These are phyloP conservation scores for Lamellibrachia luymesi DNA, from an alignment of 1,140 invertebrate species.

Conservation along the genomic window DNA sequence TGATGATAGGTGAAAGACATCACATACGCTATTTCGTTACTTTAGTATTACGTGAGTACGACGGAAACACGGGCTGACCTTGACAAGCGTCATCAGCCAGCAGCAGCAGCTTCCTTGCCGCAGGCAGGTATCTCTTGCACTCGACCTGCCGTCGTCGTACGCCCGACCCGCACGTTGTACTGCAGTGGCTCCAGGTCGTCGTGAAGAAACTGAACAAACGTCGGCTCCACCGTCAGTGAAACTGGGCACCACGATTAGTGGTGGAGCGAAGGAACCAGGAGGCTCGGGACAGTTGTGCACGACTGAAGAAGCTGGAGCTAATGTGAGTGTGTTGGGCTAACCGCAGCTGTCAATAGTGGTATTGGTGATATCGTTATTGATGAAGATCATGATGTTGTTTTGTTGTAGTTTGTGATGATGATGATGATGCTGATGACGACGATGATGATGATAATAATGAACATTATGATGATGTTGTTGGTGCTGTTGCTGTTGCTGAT, in stretches of 20 bases:
- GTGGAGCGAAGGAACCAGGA: background rate
- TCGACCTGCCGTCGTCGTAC: constrained; percentile 73
- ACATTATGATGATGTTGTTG: background rate
- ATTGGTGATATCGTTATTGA: background rate
- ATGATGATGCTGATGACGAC: background rate
- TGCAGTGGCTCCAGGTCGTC: constrained; percentile 84
- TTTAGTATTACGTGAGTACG: background rate
- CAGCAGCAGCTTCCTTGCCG: background rate
- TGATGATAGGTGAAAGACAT: too few relatives aligned
- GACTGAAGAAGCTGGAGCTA: too few relatives aligned
- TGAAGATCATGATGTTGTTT: background rate
- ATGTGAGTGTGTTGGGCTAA: background rate
- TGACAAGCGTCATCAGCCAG: background rate
- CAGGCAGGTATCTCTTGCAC: constrained; percentile 80
- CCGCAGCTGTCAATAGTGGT: background rate
- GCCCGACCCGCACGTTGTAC: constrained; percentile 82
- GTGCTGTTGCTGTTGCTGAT: background rate
- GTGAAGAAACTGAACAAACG: constrained; percentile 64
- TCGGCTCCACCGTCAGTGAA: background rate
- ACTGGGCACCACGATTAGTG: background rate
- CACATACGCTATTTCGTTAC: background rate
- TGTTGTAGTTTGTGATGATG: background rate
- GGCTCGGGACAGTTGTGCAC: too few relatives aligned
- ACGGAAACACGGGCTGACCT: background rate
- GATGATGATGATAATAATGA: background rate